A percentile compares a stretch with the other conserved stretches of the same genome.
Evolutionary conservation across 2,113 vertebrate genomes (phyloP).

Genomic region (Pelecanoides urinatrix): DNA sequence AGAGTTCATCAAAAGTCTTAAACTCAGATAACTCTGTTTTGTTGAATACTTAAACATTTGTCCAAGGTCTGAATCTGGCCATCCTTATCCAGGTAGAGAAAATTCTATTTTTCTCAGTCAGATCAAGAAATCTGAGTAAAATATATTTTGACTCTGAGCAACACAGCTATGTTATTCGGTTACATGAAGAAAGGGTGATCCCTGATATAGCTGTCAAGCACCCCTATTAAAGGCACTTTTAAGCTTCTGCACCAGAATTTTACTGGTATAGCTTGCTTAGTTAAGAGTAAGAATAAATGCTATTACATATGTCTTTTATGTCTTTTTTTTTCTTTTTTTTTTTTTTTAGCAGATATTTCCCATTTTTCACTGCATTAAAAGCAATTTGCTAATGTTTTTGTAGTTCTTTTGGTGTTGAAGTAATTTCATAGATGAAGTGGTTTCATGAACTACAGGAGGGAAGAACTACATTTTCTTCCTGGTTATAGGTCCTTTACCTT

Average conservation of each 20-base stretch:
- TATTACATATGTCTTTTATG: too few species aligned
- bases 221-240: neutral
- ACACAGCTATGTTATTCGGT: neutral
- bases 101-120: neutral
- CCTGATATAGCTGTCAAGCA: neutral
- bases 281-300: neutral
- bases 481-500: neutral
- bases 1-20: neutral
- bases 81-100: neutral
- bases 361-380: neutral
- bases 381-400: neutral
- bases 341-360: neutral
- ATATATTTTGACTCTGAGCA: neutral
- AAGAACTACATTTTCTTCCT: neutral
- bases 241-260: neutral
- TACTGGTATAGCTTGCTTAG: neutral
- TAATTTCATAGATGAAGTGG: neutral
- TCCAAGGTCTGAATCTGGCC: neutral
- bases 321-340: too few species aligned
- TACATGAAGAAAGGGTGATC: neutral
- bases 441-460: neutral
- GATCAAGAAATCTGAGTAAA: neutral
- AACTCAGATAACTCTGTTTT: neutral
- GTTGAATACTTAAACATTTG: neutral
- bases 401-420: neutral